These are phyloP conservation scores for Drosophila sproati DNA, from an alignment of 1,140 invertebrate genomes.

Conservation along the genomic window DNA sequence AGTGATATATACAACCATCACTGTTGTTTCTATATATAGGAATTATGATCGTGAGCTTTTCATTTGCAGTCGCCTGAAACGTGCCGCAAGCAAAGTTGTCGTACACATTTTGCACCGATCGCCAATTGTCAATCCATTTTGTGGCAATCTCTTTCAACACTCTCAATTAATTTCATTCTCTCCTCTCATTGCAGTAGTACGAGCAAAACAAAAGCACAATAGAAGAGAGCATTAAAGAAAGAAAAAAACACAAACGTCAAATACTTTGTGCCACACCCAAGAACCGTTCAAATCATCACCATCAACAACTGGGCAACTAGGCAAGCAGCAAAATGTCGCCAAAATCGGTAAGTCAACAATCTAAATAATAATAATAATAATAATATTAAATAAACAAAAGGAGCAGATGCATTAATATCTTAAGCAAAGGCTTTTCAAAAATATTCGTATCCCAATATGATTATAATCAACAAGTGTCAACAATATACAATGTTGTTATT, in stretches of 20 bases:
- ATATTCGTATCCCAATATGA: too few species aligned
- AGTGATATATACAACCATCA: conserved; percentile 22
- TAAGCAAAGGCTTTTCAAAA: too few species aligned
- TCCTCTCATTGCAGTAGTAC: conserved; percentile 34
- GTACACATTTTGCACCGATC: neutral
- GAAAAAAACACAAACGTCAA: conserved; percentile 11
- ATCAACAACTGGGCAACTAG: conserved; percentile 47
- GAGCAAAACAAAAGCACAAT: conserved; percentile 22
- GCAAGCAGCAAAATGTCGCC: conserved; percentile 76
- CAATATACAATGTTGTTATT: too few species aligned
- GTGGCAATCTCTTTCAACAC: neutral
- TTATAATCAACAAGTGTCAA: too few species aligned
- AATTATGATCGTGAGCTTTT: conserved; percentile 61
- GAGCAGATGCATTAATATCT: too few species aligned
- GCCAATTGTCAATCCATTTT: too few species aligned
- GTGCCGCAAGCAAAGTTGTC: conserved; percentile 6
- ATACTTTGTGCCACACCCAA: conserved; percentile 33
- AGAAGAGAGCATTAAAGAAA: conserved; percentile 31
- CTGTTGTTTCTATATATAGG: conserved; percentile 26
- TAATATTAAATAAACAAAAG: too few species aligned
- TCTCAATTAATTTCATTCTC: conserved; percentile 1
- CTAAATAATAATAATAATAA: neutral
- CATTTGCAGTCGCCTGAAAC: conserved; percentile 40
- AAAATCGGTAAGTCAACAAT: conserved; percentile 73
- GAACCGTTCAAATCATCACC: conserved; percentile 23